phyloP scores from a whole-genome alignment of 2,888 invertebrate genomes.

The Athetis lepigone region DNA sequence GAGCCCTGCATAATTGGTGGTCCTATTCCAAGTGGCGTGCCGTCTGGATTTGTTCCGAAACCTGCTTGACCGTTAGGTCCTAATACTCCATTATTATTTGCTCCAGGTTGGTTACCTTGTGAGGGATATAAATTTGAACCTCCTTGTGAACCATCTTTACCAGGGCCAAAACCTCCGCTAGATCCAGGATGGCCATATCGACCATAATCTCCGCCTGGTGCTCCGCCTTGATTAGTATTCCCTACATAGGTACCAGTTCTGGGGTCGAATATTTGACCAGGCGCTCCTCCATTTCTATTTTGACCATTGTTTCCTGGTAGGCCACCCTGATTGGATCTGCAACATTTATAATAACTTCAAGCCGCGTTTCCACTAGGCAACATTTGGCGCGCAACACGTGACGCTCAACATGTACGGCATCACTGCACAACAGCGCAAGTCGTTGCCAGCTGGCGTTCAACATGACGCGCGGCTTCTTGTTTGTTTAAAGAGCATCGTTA shows the following conservation, averaged over 20 bases:
- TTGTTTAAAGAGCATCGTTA: too few relatives aligned
- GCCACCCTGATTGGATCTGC: constrained; percentile 49
- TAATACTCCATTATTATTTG: constrained; percentile 32
- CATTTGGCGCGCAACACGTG: too few relatives aligned
- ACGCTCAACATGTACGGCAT: too few relatives aligned
- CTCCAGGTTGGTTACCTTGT: constrained; percentile 27
- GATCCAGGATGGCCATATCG: constrained; percentile 29
- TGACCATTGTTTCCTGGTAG: constrained; percentile 30
- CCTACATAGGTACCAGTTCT: constrained; percentile 45
- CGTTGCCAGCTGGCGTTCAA: too few relatives aligned
- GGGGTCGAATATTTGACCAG: constrained; percentile 39
- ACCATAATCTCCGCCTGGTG: constrained; percentile 25
- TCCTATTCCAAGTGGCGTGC: constrained; percentile 30
- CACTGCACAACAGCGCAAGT: too few relatives aligned
- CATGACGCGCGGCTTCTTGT: too few relatives aligned
- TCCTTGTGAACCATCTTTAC: constrained; percentile 29
- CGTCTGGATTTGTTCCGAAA: constrained; percentile 32
- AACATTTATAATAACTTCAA: constrained; percentile 40
- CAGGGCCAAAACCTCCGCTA: constrained; percentile 14
- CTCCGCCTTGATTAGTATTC: constrained; percentile 38
- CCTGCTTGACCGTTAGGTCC: constrained; percentile 42
- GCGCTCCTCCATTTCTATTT: constrained; percentile 34
- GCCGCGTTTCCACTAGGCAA: too few relatives aligned
- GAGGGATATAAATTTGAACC: constrained; percentile 26
- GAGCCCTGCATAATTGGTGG: constrained; percentile 42